phyloP scores from a whole-genome alignment of 2,888 invertebrate species.

The Oithona nana region DNA sequence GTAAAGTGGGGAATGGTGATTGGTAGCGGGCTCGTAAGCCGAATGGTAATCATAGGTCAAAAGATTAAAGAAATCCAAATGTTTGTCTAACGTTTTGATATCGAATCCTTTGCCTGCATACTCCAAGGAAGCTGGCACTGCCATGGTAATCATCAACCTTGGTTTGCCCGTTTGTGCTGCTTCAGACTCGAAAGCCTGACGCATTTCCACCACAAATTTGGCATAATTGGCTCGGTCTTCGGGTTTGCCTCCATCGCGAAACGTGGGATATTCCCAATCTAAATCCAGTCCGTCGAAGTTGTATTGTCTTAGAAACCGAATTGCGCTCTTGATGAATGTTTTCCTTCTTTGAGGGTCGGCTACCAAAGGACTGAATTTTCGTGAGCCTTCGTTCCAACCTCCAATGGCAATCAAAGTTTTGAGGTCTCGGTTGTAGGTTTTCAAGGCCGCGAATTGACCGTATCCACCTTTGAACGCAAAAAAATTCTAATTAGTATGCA shows the following conservation, averaged over 20 bases:
- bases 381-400: conserved; percentile 84
- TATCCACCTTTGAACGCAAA: conserved; percentile 64
- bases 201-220: conserved; percentile 62
- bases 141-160: conserved; percentile 66
- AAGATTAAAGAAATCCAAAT: conserved; percentile 79
- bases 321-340: conserved; percentile 53
- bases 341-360: conserved; percentile 52
- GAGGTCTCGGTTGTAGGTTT: conserved; percentile 74
- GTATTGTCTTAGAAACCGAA: conserved; percentile 59
- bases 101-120: conserved; percentile 86
- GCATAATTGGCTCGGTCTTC: conserved; percentile 74
- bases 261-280: conserved; percentile 70
- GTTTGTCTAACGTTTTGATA: conserved; percentile 60
- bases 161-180: conserved; percentile 60
- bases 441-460: conserved; percentile 76
- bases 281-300: conserved; percentile 81
- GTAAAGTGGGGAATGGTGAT: conserved; percentile 69
- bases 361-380: conserved; percentile 71
- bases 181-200: conserved; percentile 73
- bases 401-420: conserved; percentile 80
- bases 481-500: too few relatives aligned
- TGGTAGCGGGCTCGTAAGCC: conserved; percentile 70
- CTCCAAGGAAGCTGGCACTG: conserved; percentile 79
- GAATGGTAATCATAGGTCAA: conserved; percentile 82
- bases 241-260: conserved; percentile 51